These are phyloP conservation scores for Toxostoma redivivum DNA, from an alignment of 2,113 vertebrate genomes.

Conservation along the genomic window DNA sequence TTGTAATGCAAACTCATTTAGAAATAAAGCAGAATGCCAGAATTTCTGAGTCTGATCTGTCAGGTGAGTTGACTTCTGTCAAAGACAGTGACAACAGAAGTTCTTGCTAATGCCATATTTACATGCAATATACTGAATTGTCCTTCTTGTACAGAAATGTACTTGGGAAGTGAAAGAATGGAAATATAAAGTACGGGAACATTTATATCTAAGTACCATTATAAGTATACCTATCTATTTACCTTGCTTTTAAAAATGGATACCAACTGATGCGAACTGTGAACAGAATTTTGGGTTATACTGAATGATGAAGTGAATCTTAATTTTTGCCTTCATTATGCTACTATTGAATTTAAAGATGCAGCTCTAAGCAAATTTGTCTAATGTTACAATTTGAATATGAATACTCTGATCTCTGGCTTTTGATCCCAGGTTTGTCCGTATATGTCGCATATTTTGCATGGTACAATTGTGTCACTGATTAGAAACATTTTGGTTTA, in stretches of 20 bases:
- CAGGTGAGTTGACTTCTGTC: not conserved
- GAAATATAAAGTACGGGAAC: not conserved
- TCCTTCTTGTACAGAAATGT: not conserved
- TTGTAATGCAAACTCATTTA: not conserved
- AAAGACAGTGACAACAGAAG: not conserved
- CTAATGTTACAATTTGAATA: not conserved
- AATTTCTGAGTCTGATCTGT: not conserved
- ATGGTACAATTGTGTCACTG: not conserved
- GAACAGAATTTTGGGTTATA: not conserved
- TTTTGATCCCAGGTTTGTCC: fast-evolving
- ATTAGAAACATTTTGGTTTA: not conserved
- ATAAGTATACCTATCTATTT: not conserved
- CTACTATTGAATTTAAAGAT: not conserved
- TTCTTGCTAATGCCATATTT: not conserved
- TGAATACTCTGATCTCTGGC: not conserved
- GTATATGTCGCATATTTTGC: not conserved
- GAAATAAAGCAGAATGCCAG: not conserved
- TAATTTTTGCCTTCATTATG: not conserved
- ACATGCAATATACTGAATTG: not conserved
- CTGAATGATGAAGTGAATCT: not conserved
- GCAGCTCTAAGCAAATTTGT: not conserved
- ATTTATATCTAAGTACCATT: not conserved
- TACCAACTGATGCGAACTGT: not conserved
- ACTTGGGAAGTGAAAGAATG: not conserved
- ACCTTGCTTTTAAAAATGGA: not conserved